Percentiles rank a stretch among this genome's conserved stretches.
phyloP scores from a whole-genome alignment of 2,797 vertebrate genomes.

The Chloroceryle inda region DNA sequence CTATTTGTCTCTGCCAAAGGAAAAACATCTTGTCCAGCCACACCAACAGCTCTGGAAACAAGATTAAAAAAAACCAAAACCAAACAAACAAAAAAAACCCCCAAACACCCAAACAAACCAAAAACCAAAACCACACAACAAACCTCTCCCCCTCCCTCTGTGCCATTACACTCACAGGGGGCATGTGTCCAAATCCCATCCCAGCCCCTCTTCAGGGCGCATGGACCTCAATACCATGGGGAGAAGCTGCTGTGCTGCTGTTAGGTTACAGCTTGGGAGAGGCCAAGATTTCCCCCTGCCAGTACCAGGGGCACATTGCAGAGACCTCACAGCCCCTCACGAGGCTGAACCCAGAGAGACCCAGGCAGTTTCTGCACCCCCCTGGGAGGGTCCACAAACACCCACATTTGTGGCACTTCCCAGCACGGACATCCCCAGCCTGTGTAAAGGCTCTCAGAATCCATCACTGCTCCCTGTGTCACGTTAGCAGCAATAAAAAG shows the following conservation, averaged over 20 bases:
- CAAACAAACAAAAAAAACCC: no score
- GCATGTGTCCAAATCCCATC: not conserved
- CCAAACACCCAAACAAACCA: no score
- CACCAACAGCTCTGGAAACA: not conserved
- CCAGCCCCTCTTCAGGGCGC: not conserved
- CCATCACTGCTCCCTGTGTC: slow-evolving; percentile 1
- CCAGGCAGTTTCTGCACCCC: not conserved
- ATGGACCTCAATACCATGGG: rapidly evolving
- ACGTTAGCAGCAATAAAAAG: slow-evolving; percentile 45
- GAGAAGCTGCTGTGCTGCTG: not conserved
- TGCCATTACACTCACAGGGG: not conserved
- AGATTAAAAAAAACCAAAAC: not conserved
- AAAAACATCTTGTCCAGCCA: slow-evolving; percentile 31
- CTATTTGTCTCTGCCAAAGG: slow-evolving; percentile 59
- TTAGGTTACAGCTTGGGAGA: not conserved
- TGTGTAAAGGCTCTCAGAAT: not conserved
- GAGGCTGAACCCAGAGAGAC: not conserved
- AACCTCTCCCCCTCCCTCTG: not conserved
- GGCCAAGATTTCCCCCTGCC: not conserved
- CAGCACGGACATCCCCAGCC: not conserved
- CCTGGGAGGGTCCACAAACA: not conserved
- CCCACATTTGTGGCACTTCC: not conserved
- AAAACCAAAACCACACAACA: not conserved
- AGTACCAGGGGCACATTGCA: not conserved
- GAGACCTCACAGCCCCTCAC: not conserved